Conservation (phyloP, 2,797 vertebrate species). For the Microctenopoma lineatum region DNA sequence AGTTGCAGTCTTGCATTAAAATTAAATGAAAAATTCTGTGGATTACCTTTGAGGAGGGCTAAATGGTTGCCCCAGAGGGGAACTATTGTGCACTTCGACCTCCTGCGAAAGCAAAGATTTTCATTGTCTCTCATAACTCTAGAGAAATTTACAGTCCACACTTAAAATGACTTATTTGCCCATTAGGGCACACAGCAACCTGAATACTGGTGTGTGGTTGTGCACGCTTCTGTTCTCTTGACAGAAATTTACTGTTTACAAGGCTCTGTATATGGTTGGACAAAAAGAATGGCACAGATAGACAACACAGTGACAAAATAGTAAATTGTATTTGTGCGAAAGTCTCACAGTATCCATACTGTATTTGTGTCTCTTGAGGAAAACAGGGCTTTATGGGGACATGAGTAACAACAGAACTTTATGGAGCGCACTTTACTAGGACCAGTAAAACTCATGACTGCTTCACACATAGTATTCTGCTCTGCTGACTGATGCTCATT, state of each 20-base stretch:
- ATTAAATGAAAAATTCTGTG: neutral
- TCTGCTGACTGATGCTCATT: neutral
- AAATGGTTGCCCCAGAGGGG: constrained; percentile 3
- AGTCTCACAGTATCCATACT: constrained; percentile 7
- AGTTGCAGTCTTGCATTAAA: neutral
- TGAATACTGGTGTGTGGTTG: constrained; percentile 15
- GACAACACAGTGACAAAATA: constrained; percentile 17
- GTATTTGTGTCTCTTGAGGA: constrained; percentile 27
- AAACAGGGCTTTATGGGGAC: constrained; percentile 55
- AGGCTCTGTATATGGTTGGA: constrained; percentile 29
- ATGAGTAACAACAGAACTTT: constrained; percentile 58
- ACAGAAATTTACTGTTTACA: constrained; percentile 57
- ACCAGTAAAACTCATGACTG: constrained; percentile 56
- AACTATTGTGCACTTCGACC: constrained; percentile 38
- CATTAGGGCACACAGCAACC: constrained; percentile 27
- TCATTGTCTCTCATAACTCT: constrained; percentile 46
- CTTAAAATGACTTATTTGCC: constrained; percentile 45
- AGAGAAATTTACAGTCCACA: constrained; percentile 34
- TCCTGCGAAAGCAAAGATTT: constrained; percentile 18
- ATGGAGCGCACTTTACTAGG: constrained; percentile 57
- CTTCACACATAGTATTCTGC: constrained; percentile 33
- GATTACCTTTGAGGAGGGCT: neutral
- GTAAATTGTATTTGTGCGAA: constrained; percentile 8
- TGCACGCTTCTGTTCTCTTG: neutral
- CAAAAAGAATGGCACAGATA: constrained; percentile 35